Evolutionary conservation across 2,888 invertebrate genomes (phyloP), one percentile per base, ranked within the genome.

Genomic region (Unio delphinus): DNA sequence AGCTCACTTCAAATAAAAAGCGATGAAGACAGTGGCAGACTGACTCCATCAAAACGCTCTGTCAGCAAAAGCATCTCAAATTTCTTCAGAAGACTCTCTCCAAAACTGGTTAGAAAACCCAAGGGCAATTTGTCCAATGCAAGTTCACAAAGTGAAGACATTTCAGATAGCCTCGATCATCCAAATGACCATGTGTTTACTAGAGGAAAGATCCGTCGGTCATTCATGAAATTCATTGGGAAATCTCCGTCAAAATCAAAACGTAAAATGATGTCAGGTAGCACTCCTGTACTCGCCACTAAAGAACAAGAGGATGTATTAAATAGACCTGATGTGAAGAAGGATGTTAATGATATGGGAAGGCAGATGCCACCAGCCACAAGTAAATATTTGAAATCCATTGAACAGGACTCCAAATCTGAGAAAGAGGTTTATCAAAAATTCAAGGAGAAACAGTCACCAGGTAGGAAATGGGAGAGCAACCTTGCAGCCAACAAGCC

Each of bases 11-110:
- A 77, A 4, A 61, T 67, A 55, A 76, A 80, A n/a, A 73, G 73
- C 30, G 56, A 68, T 20, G 70, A 70, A 17, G 72, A 76, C 61
- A 74, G 68, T 61, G 75, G 73, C 57, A 74, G 75, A 59, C 78
- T 86, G 26, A 84, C 83, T 17, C 84, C 83, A 11, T 76, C 82
- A 34, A 87, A 87, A 71, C 76, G 82, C 34, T 85, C 86, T 1
- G 80, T 86, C 56, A 86, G 87, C 67, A 79, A 80, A 20, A 87
- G 86, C 74, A 86, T 88, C 65, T 82, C 84, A 26, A 88, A 85
- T 69, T 88, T 88, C 77, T 86, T 88, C 72, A 79, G 83, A 63
- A 80, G 82, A 60, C 76, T 86, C 67, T 87, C 86, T 4, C 87
- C 86, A 4, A 79, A 78, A 54, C 66, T 84, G 28, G 72, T 74